These are phyloP conservation scores for Drosophila dunni DNA, from an alignment of 1,140 invertebrate genomes.

Conservation along the genomic window DNA sequence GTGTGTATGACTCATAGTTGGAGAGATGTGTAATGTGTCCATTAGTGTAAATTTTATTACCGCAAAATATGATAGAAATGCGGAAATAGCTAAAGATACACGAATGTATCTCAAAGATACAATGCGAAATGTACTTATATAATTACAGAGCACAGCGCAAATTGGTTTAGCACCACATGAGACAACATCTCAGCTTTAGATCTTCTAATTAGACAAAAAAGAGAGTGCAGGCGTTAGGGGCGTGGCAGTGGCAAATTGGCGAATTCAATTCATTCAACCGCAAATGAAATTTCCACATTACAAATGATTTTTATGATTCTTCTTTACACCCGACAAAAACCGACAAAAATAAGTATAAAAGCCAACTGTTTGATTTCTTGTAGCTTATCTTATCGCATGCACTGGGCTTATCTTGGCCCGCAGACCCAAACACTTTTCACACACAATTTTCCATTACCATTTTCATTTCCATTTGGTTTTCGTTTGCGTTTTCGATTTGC, in stretches of 20 bases:
- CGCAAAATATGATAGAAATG: constrained; percentile 42
- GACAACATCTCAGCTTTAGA: constrained; percentile 26
- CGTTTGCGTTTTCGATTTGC: constrained; percentile 24
- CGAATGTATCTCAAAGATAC: constrained; percentile 42
- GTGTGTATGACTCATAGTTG: constrained; percentile 38
- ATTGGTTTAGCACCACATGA: constrained; percentile 67
- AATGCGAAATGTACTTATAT: constrained; percentile 51
- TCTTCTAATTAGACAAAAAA: constrained; percentile 52
- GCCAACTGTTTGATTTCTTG: constrained; percentile 62
- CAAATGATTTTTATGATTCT: constrained; percentile 35
- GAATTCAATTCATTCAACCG: constrained; percentile 45
- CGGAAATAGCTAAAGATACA: constrained; percentile 8
- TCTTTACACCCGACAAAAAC: constrained; percentile 1
- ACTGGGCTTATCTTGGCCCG: constrained; percentile 61
- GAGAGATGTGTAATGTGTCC: constrained; percentile 59
- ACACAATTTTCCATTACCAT: constrained; percentile 48
- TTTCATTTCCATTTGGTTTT: constrained; percentile 8
- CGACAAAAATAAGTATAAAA: constrained; percentile 3
- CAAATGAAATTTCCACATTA: constrained; percentile 40
- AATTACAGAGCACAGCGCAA: constrained; percentile 58
- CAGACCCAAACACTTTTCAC: constrained; percentile 52
- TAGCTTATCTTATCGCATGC: constrained; percentile 65
- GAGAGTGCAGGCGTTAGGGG: background rate
- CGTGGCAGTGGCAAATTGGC: background rate
- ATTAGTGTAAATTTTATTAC: constrained; percentile 77